Conservation (phyloP, 2,113 vertebrate species). For the Vireo altiloquus region DNA sequence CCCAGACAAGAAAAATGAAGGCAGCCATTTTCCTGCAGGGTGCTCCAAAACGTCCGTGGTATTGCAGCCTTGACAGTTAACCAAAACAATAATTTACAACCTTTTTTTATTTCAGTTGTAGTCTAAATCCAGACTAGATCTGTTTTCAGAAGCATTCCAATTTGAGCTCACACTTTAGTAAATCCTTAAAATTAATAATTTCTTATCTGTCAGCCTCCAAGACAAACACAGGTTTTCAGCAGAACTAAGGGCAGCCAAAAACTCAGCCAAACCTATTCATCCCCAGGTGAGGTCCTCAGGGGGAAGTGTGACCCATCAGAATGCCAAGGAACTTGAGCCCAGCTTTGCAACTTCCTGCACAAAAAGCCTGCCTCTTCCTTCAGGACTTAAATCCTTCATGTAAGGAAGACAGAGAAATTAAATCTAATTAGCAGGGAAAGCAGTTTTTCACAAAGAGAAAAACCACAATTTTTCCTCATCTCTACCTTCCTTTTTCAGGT, state of each 20-base stretch:
- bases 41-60: rapidly evolving
- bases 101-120: neutral
- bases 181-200: neutral
- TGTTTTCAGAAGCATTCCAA: neutral
- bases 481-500: neutral
- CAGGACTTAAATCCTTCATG: neutral
- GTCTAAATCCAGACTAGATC: neutral
- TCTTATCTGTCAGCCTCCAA: neutral
- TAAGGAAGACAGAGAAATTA: neutral
- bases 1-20: neutral
- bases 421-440: neutral
- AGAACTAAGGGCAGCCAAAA: neutral
- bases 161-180: neutral
- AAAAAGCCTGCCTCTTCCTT: neutral
- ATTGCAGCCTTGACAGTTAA: neutral
- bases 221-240: neutral
- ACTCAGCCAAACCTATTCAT: neutral
- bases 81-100: neutral
- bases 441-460: neutral
- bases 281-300: neutral
- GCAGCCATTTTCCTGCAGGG: neutral
- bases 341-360: neutral
- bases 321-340: neutral
- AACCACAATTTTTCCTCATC: neutral
- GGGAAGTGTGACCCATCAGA: neutral